phyloP scores from a whole-genome alignment of 2,888 invertebrate genomes.

The Platynereis dumerilii region DNA sequence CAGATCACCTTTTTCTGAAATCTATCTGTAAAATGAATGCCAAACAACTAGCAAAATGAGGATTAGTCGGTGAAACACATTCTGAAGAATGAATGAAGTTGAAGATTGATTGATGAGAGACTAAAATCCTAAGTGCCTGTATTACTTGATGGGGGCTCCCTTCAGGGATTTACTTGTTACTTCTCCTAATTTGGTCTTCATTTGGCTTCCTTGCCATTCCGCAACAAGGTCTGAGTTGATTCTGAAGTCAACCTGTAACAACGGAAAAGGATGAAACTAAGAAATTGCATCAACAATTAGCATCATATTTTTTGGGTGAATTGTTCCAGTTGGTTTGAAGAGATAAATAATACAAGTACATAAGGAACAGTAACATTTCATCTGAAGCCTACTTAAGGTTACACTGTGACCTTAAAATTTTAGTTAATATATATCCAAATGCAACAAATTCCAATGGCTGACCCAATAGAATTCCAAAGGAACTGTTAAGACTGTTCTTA shows the following conservation, averaged over 20 bases:
- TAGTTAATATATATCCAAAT: no score
- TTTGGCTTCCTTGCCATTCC: conserved; percentile 83
- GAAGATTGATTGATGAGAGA: conserved; percentile 2
- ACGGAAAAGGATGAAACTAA: conserved; percentile 22
- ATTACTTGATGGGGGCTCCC: conserved; percentile 82
- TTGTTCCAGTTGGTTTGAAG: not conserved
- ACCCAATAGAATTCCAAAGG: not conserved
- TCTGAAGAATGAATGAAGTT: no score
- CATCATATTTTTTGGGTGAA: not conserved
- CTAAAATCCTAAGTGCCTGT: not conserved
- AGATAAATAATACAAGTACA: not conserved
- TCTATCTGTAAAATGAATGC: no score
- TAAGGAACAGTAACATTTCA: no score
- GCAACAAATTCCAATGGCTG: no score
- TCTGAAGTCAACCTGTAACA: conserved; percentile 61
- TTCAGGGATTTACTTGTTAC: conserved; percentile 78
- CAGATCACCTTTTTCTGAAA: no score
- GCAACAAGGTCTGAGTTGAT: conserved; percentile 72
- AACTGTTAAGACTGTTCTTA: not conserved
- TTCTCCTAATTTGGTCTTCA: conserved; percentile 76
- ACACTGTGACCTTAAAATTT: no score
- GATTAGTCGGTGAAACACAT: no score
- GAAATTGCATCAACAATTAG: not conserved
- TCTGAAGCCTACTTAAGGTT: no score
- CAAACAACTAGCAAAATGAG: no score